These are phyloP conservation scores for Tetraneura akinire DNA, from an alignment of 1,140 invertebrate species.

Conservation along the genomic window DNA sequence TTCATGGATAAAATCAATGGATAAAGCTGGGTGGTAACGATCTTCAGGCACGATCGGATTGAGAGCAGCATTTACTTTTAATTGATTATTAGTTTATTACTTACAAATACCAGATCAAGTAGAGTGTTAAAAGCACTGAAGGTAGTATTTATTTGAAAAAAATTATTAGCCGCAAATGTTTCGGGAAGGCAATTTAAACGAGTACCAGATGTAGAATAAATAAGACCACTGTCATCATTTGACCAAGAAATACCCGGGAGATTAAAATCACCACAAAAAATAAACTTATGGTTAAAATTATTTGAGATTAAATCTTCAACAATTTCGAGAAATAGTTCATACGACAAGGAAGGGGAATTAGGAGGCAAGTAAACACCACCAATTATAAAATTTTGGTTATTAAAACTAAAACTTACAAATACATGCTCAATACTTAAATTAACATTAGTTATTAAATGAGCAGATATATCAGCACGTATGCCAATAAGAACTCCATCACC, in stretches of 20 bases:
- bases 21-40: neutral
- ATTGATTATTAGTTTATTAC: neutral
- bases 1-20: no score
- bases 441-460: no score
- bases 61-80: neutral
- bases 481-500: neutral
- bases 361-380: conserved; percentile 5
- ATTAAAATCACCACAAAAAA: conserved; percentile 12
- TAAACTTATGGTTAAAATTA: neutral
- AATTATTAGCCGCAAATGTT: neutral
- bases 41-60: neutral
- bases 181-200: neutral
- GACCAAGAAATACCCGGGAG: neutral
- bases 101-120: neutral
- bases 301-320: neutral
- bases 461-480: neutral
- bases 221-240: neutral
- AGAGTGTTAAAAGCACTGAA: neutral
- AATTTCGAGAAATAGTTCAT: neutral
- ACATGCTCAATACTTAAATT: conserved; percentile 4
- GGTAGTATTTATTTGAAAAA: neutral
- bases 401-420: neutral
- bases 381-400: neutral
- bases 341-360: neutral
- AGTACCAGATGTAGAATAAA: neutral